A percentile compares a stretch with the other conserved stretches of the same genome.
phyloP scores from a whole-genome alignment of 1,140 invertebrate genomes.

The Bombus waltoni region DNA sequence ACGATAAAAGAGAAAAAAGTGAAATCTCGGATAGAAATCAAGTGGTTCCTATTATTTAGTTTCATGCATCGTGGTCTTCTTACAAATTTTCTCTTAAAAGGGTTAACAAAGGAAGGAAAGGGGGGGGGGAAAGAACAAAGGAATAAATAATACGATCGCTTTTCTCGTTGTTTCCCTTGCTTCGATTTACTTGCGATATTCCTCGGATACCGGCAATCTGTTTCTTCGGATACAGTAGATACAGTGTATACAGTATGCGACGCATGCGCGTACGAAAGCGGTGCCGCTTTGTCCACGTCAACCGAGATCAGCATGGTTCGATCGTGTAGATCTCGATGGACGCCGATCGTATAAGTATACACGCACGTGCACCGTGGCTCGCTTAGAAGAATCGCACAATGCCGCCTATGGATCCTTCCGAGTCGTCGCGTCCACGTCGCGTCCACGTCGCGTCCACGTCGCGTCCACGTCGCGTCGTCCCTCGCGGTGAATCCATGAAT shows the following conservation, averaged over 20 bases:
- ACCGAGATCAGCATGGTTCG: slow-evolving; percentile 25
- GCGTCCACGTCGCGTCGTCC: background rate
- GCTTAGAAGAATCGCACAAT: slow-evolving; percentile 43
- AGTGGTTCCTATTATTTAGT: background rate
- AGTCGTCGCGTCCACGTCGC: background rate
- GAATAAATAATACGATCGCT: no score
- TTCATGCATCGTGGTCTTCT: no score
- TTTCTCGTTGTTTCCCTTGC: background rate
- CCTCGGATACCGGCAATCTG: background rate
- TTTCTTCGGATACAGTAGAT: background rate
- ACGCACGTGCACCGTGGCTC: slow-evolving; percentile 21
- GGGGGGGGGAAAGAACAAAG: no score
- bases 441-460: background rate
- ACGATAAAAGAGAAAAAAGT: slow-evolving; percentile 1
- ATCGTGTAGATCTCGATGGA: slow-evolving; percentile 57
- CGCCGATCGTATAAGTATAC: slow-evolving; percentile 40
- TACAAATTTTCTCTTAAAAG: no score
- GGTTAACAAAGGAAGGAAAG: no score
- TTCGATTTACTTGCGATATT: background rate
- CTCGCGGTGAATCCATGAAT: slow-evolving; percentile 52
- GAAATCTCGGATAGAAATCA: slow-evolving; percentile 9
- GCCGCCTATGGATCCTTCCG: background rate
- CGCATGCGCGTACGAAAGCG: slow-evolving; percentile 19
- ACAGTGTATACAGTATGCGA: slow-evolving; percentile 22
- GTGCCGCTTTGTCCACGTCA: slow-evolving; percentile 43